Evolutionary conservation across 2,888 invertebrate species (phyloP).

Genomic region (Leucophenga montana): DNA sequence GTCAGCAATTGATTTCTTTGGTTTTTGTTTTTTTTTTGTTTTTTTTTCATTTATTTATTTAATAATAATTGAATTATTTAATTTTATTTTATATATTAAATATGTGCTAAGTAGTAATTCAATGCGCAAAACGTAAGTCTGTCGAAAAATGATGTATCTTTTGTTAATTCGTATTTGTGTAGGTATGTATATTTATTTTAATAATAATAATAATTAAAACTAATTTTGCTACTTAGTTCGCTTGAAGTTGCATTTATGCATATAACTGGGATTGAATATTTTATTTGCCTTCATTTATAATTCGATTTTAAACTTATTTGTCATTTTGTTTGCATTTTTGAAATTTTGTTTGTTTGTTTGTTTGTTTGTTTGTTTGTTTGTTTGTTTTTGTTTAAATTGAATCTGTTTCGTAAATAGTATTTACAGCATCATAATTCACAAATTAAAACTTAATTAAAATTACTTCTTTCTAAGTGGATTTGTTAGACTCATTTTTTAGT

Average conservation of each 20-base stretch:
- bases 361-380: neutral
- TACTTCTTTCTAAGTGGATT: no score
- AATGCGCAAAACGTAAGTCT: no score
- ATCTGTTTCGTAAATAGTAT: neutral
- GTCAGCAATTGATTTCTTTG: constrained; percentile 6
- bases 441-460: no score
- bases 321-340: neutral
- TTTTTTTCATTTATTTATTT: constrained; percentile 5
- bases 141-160: neutral
- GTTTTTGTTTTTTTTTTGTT: neutral
- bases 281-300: neutral
- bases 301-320: constrained; percentile 13
- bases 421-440: constrained; percentile 1
- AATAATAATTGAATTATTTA: neutral
- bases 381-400: neutral
- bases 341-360: constrained; percentile 2
- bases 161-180: neutral
- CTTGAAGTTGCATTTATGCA: constrained; percentile 9
- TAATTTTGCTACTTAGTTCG: constrained; percentile 7
- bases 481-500: no score
- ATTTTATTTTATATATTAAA: neutral
- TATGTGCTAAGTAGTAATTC: no score
- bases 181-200: neutral
- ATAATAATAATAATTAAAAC: neutral
- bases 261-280: constrained; percentile 7